These are phyloP conservation scores for Smutsia gigantea DNA, from an alignment of 2,797 vertebrate genomes.

Conservation along the genomic window DNA sequence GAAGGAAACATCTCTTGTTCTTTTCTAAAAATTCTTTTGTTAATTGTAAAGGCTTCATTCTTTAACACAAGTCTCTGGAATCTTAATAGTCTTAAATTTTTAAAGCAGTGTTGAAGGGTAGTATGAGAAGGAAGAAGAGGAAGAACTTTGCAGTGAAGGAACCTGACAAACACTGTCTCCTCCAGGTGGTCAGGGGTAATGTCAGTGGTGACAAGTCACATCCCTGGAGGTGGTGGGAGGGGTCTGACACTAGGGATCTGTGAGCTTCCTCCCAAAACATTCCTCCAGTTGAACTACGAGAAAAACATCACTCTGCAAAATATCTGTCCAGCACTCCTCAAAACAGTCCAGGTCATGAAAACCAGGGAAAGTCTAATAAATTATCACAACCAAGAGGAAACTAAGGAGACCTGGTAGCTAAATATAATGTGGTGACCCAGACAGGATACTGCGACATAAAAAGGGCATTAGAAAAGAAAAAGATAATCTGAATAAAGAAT, in stretches of 20 bases:
- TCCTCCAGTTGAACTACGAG: not conserved
- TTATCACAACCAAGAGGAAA: not conserved
- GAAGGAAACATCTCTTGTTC: not conserved
- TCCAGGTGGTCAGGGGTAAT: not conserved
- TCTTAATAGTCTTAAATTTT: not conserved
- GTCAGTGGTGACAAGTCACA: not conserved
- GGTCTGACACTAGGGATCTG: not conserved
- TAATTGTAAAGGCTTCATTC: not conserved
- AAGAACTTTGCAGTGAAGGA: not conserved
- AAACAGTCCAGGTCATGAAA: not conserved
- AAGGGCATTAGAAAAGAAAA: constrained; percentile 8
- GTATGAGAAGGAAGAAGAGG: not conserved
- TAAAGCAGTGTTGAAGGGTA: not conserved
- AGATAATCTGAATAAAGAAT: not conserved
- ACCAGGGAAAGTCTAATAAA: not conserved
- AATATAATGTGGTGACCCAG: not conserved
- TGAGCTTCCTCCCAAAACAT: not conserved
- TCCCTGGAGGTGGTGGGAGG: not conserved
- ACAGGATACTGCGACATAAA: not conserved
- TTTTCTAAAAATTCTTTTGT: not conserved
- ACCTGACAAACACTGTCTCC: not conserved
- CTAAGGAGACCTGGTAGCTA: not conserved
- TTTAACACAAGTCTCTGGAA: not conserved
- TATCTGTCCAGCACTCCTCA: not conserved
- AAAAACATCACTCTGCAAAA: not conserved